phyloP scores from a whole-genome alignment of 2,113 vertebrate species.

The Poicephalus gulielmi region DNA sequence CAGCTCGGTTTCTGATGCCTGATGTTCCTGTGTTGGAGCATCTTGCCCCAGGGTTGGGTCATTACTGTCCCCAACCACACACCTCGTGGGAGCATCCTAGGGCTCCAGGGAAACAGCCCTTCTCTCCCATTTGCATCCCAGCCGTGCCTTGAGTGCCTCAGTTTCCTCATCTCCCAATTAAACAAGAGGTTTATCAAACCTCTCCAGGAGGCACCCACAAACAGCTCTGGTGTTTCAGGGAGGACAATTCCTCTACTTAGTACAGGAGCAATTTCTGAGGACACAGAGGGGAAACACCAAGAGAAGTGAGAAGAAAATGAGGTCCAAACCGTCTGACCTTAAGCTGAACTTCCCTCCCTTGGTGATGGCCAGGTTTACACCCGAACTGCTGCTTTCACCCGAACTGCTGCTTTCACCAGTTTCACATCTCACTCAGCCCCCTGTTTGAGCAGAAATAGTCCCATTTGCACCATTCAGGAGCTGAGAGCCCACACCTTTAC shows the following conservation, averaged over 20 bases:
- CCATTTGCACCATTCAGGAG: neutral
- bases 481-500: neutral
- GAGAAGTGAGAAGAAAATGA: neutral
- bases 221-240: neutral
- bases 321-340: neutral
- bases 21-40: neutral
- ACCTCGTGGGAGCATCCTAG: fast-evolving
- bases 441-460: neutral
- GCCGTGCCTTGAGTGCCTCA: neutral
- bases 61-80: neutral
- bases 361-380: neutral
- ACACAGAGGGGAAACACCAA: neutral
- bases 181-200: neutral
- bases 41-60: neutral
- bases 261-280: neutral
- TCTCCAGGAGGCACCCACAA: fast-evolving
- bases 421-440: neutral
- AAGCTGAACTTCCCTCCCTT: neutral
- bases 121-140: neutral
- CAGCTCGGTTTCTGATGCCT: neutral
- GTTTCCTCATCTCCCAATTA: neutral
- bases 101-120: neutral
- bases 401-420: neutral
- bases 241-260: neutral
- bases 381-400: neutral